Evolutionary conservation across 1,140 invertebrate genomes (phyloP), one percentile per base, ranked within the genome.

Genomic region (Caenorhabditis latens): DNA sequence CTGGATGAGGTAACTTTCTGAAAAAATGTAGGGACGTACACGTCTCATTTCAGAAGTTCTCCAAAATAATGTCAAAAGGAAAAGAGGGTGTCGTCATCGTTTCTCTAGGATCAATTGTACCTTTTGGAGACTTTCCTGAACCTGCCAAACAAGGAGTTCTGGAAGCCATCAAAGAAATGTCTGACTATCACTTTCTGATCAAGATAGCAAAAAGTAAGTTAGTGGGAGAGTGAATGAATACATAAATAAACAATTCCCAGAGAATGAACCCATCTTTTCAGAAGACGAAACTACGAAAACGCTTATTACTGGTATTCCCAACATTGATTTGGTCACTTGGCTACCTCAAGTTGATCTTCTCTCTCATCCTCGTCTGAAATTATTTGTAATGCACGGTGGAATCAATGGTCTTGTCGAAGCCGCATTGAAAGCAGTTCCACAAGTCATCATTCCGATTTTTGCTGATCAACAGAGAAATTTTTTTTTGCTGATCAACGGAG

Each of bases 381-480:
- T 90, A 7, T 91, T 91, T 88, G 86, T 91, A 43, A 91, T 89
- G 63, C 90, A 91, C 57, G 89, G 90, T 43, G 90, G 90, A 21
- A 84, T 89, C 71, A 91, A 91, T 58, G 89, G 90, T 1, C 86
- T 89, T 19, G 48, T 87, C 14, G 90, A 91, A 67, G 85, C 90
- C 16, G 57, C 88, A 42, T 79, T 88, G 48, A 50, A 87, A 50
- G 89, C 87, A 11, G 90, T 91, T 14, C 90, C 90, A n/a, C 84
- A 90, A 65, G 63, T 91, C n/a, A 86, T 87, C 8, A 86, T 91
- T 58, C 89, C 89, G 14, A 48, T 91, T 40, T 91, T 90, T 79
- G 90, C 87, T 21, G 90, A 91, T 14, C 90, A 91, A 50, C 88
- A 84, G 21, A 71, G 88, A 55, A 91, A 91, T 82, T n/a, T n/a